Evolutionary conservation across 2,888 invertebrate genomes (phyloP).

Genomic region (Tetramorium bicarinatum): DNA sequence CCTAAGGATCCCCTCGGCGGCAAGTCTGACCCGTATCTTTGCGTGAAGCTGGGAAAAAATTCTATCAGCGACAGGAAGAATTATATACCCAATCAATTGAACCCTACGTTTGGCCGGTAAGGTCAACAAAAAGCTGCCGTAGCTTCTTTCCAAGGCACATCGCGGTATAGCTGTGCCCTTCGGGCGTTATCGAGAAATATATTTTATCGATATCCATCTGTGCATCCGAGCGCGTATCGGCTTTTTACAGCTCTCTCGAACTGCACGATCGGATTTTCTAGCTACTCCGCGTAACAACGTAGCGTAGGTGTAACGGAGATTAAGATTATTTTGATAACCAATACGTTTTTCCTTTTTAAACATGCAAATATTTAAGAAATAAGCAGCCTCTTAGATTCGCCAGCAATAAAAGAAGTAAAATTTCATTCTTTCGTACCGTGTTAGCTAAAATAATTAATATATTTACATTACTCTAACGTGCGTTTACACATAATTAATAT

Average conservation of each 20-base stretch:
- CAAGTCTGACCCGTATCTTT: conserved; percentile 93
- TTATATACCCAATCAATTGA: conserved; percentile 91
- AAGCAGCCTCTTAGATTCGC: not conserved
- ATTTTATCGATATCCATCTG: conserved; percentile 49
- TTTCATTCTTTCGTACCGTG: not conserved
- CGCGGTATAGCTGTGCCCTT: not conserved
- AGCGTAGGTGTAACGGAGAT: not conserved
- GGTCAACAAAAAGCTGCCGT: conserved; percentile 65
- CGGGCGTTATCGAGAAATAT: conserved; percentile 27
- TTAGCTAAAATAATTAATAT: not conserved
- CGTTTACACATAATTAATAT: no score
- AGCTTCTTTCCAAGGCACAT: conserved; percentile 35
- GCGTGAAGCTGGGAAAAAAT: conserved; percentile 90
- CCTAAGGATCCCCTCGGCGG: conserved; percentile 90
- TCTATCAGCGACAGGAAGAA: conserved; percentile 90
- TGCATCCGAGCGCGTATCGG: conserved; percentile 18
- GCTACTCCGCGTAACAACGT: conserved; percentile 26
- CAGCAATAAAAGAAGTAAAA: not conserved
- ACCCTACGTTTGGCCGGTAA: conserved; percentile 94
- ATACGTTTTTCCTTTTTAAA: not conserved
- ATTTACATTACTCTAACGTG: not conserved
- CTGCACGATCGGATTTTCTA: conserved; percentile 13
- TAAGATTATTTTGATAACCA: not conserved
- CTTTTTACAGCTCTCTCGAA: conserved; percentile 26
- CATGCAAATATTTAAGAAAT: not conserved